Conservation (phyloP, 2,797 vertebrate species). For the Hypotaenidia okinawae region DNA sequence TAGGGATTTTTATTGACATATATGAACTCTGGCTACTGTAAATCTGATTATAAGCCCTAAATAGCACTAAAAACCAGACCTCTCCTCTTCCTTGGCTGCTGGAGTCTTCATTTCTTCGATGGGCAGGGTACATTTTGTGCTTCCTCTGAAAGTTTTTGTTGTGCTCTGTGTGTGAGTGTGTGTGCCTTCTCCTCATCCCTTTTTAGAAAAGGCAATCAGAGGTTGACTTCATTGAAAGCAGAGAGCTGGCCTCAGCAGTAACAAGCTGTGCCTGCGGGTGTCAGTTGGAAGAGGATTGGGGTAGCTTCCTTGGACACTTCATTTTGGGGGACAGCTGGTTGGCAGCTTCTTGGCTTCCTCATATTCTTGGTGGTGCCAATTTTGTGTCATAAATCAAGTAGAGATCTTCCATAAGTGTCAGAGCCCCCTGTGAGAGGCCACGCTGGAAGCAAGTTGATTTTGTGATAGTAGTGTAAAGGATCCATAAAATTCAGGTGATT, state of each 20-base stretch:
- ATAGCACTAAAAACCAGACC: neutral
- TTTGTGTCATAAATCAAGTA: neutral
- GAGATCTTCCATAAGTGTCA: neutral
- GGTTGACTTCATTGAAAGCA: neutral
- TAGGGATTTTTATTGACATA: neutral
- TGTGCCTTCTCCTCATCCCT: neutral
- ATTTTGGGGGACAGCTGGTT: neutral
- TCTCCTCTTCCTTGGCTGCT: neutral
- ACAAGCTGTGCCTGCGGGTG: neutral
- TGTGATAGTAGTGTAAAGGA: neutral
- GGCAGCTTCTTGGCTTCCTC: constrained; percentile 30
- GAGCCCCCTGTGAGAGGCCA: neutral
- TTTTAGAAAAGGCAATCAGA: neutral
- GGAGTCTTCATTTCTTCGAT: neutral
- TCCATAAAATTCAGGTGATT: neutral
- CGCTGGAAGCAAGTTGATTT: neutral
- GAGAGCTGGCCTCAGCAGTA: neutral
- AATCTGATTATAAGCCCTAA: neutral
- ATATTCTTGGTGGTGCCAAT: neutral
- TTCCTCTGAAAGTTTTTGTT: neutral
- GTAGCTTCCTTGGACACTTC: neutral
- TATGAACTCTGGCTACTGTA: neutral
- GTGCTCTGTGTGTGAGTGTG: neutral
- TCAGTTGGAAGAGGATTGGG: neutral
- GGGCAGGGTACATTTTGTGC: neutral